Base-by-base conservation (phyloP, 2,888 invertebrate genomes). In the Caradrina clavipalpis region DNA sequence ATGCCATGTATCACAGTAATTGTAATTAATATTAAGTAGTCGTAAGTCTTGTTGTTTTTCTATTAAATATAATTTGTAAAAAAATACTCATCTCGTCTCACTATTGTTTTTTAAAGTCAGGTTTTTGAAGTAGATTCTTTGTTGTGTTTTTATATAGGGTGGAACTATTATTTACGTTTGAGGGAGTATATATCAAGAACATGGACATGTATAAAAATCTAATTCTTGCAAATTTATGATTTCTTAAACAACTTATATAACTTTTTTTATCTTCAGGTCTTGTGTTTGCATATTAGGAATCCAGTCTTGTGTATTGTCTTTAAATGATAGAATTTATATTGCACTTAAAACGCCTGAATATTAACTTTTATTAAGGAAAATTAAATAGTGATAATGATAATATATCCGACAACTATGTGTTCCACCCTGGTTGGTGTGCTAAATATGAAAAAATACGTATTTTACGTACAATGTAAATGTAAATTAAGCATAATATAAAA, bases 1-100 rank as follows among this genome's bases (percentile, higher is more conserved):
- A 91, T 93, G 94, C 94, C 93, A 94, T 94, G 91, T 89, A 88
- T 89, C 88, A 89, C 85, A 84, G 57, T 78, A 76, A 71, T 69
- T 78, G 3, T 80, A 82, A 78, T 76, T 82, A 80, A 67, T 61
- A 65, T 72, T 79, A 83, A 67, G 65, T 69, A 57, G 26, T 39
- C n/a, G 2, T 76, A 77, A 68, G 73, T 77, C 67, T 73, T 76
- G 81, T 83, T 77, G 47, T 58, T 70, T 74, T 64, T 59, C 51
- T 56, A 22, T 47, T 82, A 63, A 63, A 70, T 69, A 63, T 78
- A 70, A 69, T 65, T 57, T 81, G 75, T 81, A 82, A 79, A 80
- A 83, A 81, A 81, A 84, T n/a, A n/a, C n/a, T n/a, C n/a, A n/a
- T n/a, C 83, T 82, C 78, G 74, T 76, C n/a, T 58, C 50, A 56